Base-by-base conservation (phyloP, 2,113 vertebrate genomes). In the Rousettus leschenaultii region DNA sequence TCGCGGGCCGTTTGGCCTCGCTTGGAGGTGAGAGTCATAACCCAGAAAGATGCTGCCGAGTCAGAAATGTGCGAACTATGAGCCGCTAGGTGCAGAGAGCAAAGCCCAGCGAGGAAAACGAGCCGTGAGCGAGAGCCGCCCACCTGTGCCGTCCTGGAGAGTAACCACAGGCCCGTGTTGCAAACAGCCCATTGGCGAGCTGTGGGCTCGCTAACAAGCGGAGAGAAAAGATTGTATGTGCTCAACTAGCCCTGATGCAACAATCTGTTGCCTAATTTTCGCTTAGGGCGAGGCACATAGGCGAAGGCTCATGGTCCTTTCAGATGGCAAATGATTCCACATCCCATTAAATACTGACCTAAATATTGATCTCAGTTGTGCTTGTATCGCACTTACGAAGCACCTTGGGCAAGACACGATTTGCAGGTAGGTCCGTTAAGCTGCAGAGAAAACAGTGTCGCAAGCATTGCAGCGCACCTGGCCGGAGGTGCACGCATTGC, bases 401-500 rank as follows among this genome's bases (percentile, higher is more conserved):
- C 35, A 82, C 12, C 11, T 16, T 35, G 53, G 68, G 45, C 19
- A 51, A 38, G 65, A 63, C 57, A 15, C 7, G 28, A 0, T 71
- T 86, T 68, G 30, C 30, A 15, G 26, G n/a, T 14, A 38, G 43
- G 30, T 9, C 8, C 4, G 2, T 8, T 0, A 16, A 70, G 22
- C 21, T 21, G 14, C 9, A 8, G 48, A 65, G 51, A 2, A 26
- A 9, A 75, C 38, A 0, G 1, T 10, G 30, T 9, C 0, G 0
- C 0, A 4, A 13, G n/a, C 14, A 13, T 26, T 4, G 10, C 35
- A 6, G 45, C 7, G 28, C 28, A 13, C 21, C 19, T 35, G 26
- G 66, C 63, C 2, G 0, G 30, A 68, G 53, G 11, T 43, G 82
- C 21, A 68, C 28, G 7, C 26, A 3, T 3, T 5, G 70, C 61